A percentile compares a stretch with the other conserved stretches of the same genome.
Conservation (phyloP, 2,888 invertebrate species). For the Entomobrya proxima region DNA sequence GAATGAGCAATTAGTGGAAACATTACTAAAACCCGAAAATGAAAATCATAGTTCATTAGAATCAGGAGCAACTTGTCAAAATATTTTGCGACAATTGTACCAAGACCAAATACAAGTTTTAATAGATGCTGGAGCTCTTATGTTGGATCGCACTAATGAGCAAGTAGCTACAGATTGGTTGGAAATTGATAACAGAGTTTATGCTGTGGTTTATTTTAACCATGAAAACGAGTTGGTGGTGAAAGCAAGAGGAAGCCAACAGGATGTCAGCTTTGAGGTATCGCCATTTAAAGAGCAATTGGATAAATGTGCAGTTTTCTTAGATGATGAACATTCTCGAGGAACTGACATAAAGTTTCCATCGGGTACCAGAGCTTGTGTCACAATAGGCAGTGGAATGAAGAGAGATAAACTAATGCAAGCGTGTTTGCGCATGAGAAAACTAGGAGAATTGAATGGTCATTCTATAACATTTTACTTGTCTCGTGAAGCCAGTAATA, state of each 20-base stretch:
- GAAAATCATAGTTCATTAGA: background rate
- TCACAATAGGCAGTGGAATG: slow-evolving; percentile 42
- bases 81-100: slow-evolving; percentile 51
- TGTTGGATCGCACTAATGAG: slow-evolving; percentile 70
- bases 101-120: slow-evolving; percentile 48
- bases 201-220: slow-evolving; percentile 57
- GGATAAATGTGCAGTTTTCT: slow-evolving; percentile 40
- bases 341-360: slow-evolving; percentile 56
- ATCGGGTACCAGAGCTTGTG: slow-evolving; percentile 13
- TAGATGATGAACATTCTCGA: slow-evolving; percentile 56
- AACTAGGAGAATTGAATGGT: slow-evolving; percentile 21
- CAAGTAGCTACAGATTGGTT: slow-evolving; percentile 71
- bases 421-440: slow-evolving; percentile 51
- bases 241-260: background rate
- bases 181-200: slow-evolving; percentile 17
- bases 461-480: slow-evolving; percentile 61
- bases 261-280: background rate
- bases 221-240: slow-evolving; percentile 28
- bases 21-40: slow-evolving; percentile 50
- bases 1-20: slow-evolving; percentile 41
- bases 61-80: background rate
- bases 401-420: slow-evolving; percentile 52
- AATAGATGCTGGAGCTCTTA: slow-evolving; percentile 71
- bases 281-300: slow-evolving; percentile 34
- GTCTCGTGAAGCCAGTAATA: slow-evolving; percentile 56